A percentile compares a stretch with the other conserved stretches of the same genome.
Evolutionary conservation across 37 sponge, comb jelly and placozoan species (phyloP).

Genomic region (Beroe forskalii): DNA sequence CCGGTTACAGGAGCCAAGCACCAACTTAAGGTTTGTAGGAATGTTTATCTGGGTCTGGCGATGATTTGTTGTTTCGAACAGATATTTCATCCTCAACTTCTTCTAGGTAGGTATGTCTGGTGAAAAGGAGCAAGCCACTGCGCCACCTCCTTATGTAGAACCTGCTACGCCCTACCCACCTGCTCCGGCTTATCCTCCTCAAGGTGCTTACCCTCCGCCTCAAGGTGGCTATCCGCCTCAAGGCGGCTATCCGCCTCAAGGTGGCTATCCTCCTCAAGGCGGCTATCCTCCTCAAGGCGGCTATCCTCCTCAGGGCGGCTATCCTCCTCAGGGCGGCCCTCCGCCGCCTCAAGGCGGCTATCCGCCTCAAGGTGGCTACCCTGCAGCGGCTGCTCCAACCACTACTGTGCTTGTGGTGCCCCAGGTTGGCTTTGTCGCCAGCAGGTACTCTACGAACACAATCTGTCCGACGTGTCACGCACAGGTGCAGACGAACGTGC

Average conservation of each 20-base stretch:
- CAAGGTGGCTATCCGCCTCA: neutral
- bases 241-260: neutral
- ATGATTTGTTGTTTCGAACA: too few species aligned
- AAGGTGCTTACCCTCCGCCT: neutral
- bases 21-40: constrained; percentile 1
- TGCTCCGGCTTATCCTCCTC: neutral
- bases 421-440: neutral
- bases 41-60: neutral
- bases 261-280: neutral
- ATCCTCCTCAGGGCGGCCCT: neutral
- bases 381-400: neutral
- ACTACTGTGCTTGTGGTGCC: neutral
- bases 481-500: neutral
- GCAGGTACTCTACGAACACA: neutral
- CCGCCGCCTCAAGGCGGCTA: neutral
- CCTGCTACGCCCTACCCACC: neutral
- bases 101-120: neutral
- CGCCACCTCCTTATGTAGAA: neutral
- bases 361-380: neutral
- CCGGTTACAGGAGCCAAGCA: constrained; percentile 45
- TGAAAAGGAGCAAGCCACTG: neutral
- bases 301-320: neutral
- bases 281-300: neutral
- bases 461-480: neutral
- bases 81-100: neutral